Evolutionary conservation across 2,888 invertebrate species (phyloP).

Genomic region (Folsomia manolachei): DNA sequence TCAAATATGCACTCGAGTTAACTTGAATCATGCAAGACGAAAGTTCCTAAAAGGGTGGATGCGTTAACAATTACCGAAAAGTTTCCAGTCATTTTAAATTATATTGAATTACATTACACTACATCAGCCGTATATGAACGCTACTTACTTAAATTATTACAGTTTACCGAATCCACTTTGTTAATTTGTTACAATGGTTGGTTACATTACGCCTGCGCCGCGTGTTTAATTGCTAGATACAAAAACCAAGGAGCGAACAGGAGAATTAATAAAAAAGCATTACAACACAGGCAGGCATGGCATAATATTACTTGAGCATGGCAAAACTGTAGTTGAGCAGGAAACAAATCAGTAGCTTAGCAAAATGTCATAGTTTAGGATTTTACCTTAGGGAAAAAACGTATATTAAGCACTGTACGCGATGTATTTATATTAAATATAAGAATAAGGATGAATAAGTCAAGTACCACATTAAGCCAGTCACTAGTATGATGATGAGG

Average conservation of each 20-base stretch:
- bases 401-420: no score
- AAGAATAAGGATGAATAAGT: neutral
- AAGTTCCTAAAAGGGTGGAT: slow-evolving; percentile 6
- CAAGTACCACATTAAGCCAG: neutral
- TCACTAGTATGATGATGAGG: neutral
- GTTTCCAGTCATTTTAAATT: neutral
- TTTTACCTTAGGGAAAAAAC: no score
- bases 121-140: no score
- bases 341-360: neutral
- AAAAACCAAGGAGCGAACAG: no score
- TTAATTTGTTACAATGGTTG: no score
- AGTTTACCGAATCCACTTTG: no score
- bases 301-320: no score
- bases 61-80: neutral
- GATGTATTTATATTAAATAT: no score
- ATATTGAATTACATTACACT: neutral
- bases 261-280: no score
- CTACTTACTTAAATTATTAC: neutral
- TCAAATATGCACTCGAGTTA: neutral
- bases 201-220: neutral
- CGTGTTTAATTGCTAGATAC: no score
- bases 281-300: no score
- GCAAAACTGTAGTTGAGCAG: neutral
- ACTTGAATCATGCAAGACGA: slow-evolving; percentile 4
- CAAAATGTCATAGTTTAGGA: neutral